Conservation (phyloP, 2,888 invertebrate species). For the Leptinotarsa haldemani region DNA sequence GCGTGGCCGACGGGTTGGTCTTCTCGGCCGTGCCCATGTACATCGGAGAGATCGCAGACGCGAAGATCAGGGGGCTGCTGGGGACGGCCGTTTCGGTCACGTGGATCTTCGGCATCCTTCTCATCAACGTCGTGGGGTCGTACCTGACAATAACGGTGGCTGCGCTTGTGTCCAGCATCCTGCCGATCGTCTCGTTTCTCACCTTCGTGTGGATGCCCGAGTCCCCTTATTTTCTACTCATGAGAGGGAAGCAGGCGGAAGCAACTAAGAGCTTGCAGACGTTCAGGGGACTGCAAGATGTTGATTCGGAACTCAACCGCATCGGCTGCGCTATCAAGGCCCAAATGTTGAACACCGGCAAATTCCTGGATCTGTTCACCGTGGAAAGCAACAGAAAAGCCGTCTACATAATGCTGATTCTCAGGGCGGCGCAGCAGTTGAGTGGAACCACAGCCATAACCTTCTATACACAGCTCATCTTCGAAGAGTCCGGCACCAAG, state of each 20-base stretch:
- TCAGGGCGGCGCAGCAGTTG: constrained; percentile 69
- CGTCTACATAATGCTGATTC: constrained; percentile 71
- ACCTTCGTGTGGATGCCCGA: constrained; percentile 71
- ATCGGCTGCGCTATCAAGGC: constrained; percentile 58
- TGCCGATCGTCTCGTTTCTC: constrained; percentile 66
- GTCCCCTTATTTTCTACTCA: constrained; percentile 69
- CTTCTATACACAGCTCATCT: constrained; percentile 71
- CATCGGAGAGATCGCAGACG: constrained; percentile 72
- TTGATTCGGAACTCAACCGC: constrained; percentile 64
- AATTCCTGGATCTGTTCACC: constrained; percentile 70
- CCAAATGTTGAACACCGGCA: constrained; percentile 68
- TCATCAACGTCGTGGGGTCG: constrained; percentile 67
- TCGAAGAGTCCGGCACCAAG: constrained; percentile 63
- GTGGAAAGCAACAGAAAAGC: constrained; percentile 73
- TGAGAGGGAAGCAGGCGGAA: constrained; percentile 63
- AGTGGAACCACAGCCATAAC: constrained; percentile 75
- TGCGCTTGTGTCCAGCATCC: constrained; percentile 66
- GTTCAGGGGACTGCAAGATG: constrained; percentile 67
- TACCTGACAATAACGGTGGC: constrained; percentile 66
- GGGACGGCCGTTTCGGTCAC: constrained; percentile 71
- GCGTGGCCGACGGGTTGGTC: constrained; percentile 68
- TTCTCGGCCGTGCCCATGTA: constrained; percentile 70
- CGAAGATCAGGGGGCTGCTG: constrained; percentile 70
- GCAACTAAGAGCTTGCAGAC: constrained; percentile 67
- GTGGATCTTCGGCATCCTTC: constrained; percentile 69